phyloP scores from a whole-genome alignment of 1,140 invertebrate species.

The Drosophila baimaii region DNA sequence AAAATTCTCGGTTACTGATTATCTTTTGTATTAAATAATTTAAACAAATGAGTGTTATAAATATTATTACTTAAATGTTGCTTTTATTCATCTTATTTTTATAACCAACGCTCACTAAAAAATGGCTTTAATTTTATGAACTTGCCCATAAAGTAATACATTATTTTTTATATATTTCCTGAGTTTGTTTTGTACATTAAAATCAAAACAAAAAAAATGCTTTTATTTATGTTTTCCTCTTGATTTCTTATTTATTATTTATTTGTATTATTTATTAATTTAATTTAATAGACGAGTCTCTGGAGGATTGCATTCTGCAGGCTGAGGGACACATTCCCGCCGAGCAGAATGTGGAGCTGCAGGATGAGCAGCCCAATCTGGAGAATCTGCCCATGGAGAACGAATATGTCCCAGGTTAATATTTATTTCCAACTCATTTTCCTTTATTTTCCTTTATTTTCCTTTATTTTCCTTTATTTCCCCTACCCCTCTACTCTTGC shows the following conservation, averaged over 20 bases:
- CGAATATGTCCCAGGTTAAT: constrained; percentile 78
- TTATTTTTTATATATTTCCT: constrained; percentile 13
- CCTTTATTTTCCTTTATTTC: constrained; percentile 2
- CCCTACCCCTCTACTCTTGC: too few species aligned
- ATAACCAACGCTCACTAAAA: too few species aligned
- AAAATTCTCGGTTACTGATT: not conserved
- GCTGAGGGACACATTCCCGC: constrained; percentile 85
- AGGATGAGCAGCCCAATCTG: constrained; percentile 76
- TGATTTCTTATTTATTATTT: constrained; percentile 35
- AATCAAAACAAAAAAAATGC: too few species aligned
- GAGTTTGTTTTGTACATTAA: constrained; percentile 30
- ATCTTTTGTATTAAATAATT: not conserved
- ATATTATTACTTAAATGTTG: not conserved
- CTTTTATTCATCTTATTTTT: not conserved
- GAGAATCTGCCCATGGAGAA: constrained; percentile 72
- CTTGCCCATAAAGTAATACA: not conserved
- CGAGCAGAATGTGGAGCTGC: constrained; percentile 85
- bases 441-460: constrained; percentile 1
- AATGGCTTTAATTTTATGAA: not conserved
- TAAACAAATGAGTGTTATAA: not conserved
- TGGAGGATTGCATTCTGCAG: constrained; percentile 87
- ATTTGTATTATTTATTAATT: not conserved
- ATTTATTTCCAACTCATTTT: constrained; percentile 17
- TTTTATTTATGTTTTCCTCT: too few species aligned
- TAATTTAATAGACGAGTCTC: constrained; percentile 85